Evolutionary conservation across 1,140 invertebrate genomes (phyloP).

Genomic region (Drosophila nasuta): DNA sequence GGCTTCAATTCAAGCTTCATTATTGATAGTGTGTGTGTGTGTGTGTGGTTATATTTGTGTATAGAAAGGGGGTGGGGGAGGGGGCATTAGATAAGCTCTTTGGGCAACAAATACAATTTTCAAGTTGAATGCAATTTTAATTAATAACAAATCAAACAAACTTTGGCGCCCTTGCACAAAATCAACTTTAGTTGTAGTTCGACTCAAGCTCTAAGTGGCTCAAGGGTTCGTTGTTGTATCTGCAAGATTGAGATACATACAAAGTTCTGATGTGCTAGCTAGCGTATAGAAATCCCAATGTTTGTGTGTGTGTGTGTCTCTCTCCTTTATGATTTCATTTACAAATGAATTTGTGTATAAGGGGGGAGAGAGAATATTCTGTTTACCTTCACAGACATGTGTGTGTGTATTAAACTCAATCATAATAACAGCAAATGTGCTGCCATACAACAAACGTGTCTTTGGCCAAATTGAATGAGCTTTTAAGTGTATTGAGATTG

Average conservation of each 20-base stretch:
- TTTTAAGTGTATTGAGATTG: slow-evolving; percentile 74
- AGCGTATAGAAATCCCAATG: background rate
- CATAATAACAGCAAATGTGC: slow-evolving; percentile 74
- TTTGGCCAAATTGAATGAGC: slow-evolving; percentile 76
- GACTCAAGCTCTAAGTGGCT: slow-evolving; percentile 41
- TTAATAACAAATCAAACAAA: slow-evolving; percentile 84
- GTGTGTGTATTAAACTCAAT: slow-evolving; percentile 68
- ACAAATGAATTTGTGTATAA: slow-evolving; percentile 65
- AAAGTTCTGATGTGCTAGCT: slow-evolving; percentile 1
- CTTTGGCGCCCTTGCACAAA: slow-evolving; percentile 41
- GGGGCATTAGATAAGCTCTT: slow-evolving; percentile 51
- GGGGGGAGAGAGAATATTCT: slow-evolving; percentile 28
- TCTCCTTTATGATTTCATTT: slow-evolving; percentile 78
- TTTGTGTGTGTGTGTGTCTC: slow-evolving; percentile 34
- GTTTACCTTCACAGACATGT: slow-evolving; percentile 36
- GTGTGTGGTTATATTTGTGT: background rate
- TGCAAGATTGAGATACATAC: slow-evolving; percentile 37
- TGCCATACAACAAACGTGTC: slow-evolving; percentile 57
- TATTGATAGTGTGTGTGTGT: slow-evolving; percentile 49
- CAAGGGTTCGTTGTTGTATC: slow-evolving; percentile 50
- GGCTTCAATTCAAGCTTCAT: slow-evolving; percentile 78
- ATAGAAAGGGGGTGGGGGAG: background rate
- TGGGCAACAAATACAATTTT: slow-evolving; percentile 77
- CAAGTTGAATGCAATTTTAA: slow-evolving; percentile 84
- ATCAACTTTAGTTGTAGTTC: slow-evolving; percentile 13